phyloP scores from a whole-genome alignment of 2,113 vertebrate species.

The Pluvialis apricaria region DNA sequence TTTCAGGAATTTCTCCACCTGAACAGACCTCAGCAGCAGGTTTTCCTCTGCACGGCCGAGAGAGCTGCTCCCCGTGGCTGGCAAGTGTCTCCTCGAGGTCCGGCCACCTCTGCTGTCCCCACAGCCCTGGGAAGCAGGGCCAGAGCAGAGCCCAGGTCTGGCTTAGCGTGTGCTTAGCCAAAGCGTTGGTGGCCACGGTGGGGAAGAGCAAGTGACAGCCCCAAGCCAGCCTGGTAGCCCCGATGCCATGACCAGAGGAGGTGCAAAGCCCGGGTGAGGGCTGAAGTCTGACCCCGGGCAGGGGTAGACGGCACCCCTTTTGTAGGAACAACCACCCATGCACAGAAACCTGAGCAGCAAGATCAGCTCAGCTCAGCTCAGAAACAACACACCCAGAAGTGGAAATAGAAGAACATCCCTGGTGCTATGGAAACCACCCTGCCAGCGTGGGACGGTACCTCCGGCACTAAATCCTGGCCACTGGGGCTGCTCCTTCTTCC shows the following conservation, averaged over 20 bases:
- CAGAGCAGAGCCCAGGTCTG: not conserved
- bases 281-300: not conserved
- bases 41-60: not conserved
- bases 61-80: not conserved
- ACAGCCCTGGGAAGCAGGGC: not conserved
- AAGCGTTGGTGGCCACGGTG: not conserved
- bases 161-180: rapidly evolving
- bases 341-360: not conserved
- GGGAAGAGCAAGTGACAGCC: not conserved
- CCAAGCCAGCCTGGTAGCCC: not conserved
- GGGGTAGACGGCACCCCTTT: not conserved
- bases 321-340: not conserved
- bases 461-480: not conserved
- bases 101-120: not conserved
- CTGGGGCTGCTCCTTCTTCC: not conserved
- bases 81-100: rapidly evolving
- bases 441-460: not conserved
- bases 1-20: not conserved
- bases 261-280: not conserved
- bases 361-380: rapidly evolving
- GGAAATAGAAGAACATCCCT: not conserved
- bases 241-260: rapidly evolving
- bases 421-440: not conserved
- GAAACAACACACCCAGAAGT: not conserved
- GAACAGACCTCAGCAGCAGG: not conserved